Conservation (phyloP, 2,888 invertebrate species). For the Cheilosia urbana region DNA sequence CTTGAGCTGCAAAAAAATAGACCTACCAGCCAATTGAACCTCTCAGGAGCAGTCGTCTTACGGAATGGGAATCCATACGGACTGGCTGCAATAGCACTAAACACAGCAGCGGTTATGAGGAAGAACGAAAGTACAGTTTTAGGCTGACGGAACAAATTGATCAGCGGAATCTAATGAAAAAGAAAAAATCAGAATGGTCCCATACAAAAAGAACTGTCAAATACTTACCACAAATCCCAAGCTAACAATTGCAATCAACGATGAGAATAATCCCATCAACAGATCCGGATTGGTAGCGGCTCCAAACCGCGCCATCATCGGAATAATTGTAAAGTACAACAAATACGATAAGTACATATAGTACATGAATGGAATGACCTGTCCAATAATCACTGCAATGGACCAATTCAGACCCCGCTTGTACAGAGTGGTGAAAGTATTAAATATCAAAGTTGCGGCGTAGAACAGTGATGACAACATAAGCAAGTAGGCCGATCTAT, state of each 20-base stretch:
- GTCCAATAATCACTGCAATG: conserved; percentile 81
- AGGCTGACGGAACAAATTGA: conserved; percentile 82
- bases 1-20: too few relatives aligned
- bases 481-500: conserved; percentile 81
- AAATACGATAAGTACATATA: conserved; percentile 84
- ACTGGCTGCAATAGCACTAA: conserved; percentile 83
- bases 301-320: conserved; percentile 86
- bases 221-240: conserved; percentile 79
- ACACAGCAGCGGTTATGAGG: conserved; percentile 79
- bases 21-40: conserved; percentile 84
- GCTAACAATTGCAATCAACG: conserved; percentile 78
- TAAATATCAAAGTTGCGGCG: conserved; percentile 80
- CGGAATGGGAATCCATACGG: conserved; percentile 86
- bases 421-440: conserved; percentile 81
- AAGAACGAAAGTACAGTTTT: conserved; percentile 80
- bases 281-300: conserved; percentile 85
- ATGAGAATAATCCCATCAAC: conserved; percentile 83
- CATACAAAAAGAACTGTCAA: not conserved
- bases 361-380: conserved; percentile 83
- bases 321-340: conserved; percentile 85
- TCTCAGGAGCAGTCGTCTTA: conserved; percentile 84
- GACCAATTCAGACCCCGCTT: conserved; percentile 82
- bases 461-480: conserved; percentile 81
- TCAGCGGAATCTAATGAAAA: conserved; percentile 79
- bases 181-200: not conserved